A percentile compares a stretch with the other conserved stretches of the same genome.
Conservation (phyloP, 2,113 vertebrate species). For the Amphiprion ocellaris region DNA sequence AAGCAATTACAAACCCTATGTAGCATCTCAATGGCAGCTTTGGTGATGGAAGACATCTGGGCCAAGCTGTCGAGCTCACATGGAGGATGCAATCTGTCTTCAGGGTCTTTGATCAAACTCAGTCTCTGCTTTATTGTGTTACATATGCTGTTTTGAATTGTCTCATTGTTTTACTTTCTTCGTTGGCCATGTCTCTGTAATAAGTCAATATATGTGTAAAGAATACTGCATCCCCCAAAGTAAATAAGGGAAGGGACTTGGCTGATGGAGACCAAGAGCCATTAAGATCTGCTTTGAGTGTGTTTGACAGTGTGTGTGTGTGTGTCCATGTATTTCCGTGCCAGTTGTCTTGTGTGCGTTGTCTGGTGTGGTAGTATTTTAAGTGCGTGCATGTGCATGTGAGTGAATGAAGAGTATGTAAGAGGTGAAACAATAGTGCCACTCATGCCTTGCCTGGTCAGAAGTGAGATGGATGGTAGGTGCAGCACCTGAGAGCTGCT, state of each 20-base stretch:
- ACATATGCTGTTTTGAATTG: neutral
- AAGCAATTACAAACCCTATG: slow-evolving; percentile 59
- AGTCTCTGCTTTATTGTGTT: slow-evolving; percentile 2
- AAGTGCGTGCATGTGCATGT: neutral
- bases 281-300: slow-evolving; percentile 11
- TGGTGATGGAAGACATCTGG: slow-evolving; percentile 43
- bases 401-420: slow-evolving; percentile 53
- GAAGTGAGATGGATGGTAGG: slow-evolving; percentile 82
- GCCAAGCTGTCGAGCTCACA: slow-evolving; percentile 9
- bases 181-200: slow-evolving; percentile 15
- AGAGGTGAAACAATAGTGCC: slow-evolving; percentile 65
- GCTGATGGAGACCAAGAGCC: slow-evolving; percentile 17
- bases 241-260: slow-evolving; percentile 23
- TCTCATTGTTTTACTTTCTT: slow-evolving; percentile 17
- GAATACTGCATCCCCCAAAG: slow-evolving; percentile 22
- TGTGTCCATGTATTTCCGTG: neutral
- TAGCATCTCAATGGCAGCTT: slow-evolving; percentile 35
- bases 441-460: slow-evolving; percentile 69
- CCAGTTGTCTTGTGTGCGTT: neutral
- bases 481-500: slow-evolving; percentile 79
- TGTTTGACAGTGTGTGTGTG: slow-evolving; percentile 31
- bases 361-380: slow-evolving; percentile 5
- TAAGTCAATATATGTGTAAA: slow-evolving; percentile 31
- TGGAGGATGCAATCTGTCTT: slow-evolving; percentile 29
- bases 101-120: slow-evolving; percentile 40